Evolutionary conservation across 2,113 vertebrate species (phyloP), one percentile per base, ranked within the genome.

Genomic region (Aegithalos caudatus): DNA sequence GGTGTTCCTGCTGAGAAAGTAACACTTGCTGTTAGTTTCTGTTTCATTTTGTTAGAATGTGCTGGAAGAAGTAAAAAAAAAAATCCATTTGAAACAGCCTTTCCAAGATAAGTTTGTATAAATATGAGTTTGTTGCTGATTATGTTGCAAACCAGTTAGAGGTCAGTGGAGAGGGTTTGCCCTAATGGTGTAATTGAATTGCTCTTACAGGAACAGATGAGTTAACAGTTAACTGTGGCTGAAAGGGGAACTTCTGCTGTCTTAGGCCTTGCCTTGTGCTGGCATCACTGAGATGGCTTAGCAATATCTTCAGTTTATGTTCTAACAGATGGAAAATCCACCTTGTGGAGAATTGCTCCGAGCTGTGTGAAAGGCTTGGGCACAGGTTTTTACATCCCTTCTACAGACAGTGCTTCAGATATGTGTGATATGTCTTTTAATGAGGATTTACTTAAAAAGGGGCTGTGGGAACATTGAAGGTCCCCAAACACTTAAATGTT

Each of bases 1-100:
- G 45, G 14, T 81, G 31, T 40, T 87, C 51, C 42, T 0, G 0
- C 18, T 0, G 0, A 60, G 70, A 42, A 57, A 38, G 9, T 47
- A 42, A 58, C 9, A 2, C 19, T 42, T 70, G 16, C 23, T 53
- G 8, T 81, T 60, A 10, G 6, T 94, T 96, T 81, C 73, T 79
- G 16, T 81, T 92, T 71, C 15, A 22, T 78, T 86, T 81, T 44
- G 31, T 62, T 67, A 45, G 53, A 89, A 79, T 7, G 31, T 57
- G 27, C 57, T 72, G n/a, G 37, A 89, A 91, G 28, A 76, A 48
- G 25, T 58, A 4, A 2, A 28, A 35, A n/a, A 60, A 44, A n/a
- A 60, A 45, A 50, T 8, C 33, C 1, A 1, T 47, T 13, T 44
- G 29, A 51, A 84, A 33, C 19, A 69, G 20, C 29, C 12, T 28